phyloP scores from a whole-genome alignment of 2,797 vertebrate species.

The Artibeus lituratus region DNA sequence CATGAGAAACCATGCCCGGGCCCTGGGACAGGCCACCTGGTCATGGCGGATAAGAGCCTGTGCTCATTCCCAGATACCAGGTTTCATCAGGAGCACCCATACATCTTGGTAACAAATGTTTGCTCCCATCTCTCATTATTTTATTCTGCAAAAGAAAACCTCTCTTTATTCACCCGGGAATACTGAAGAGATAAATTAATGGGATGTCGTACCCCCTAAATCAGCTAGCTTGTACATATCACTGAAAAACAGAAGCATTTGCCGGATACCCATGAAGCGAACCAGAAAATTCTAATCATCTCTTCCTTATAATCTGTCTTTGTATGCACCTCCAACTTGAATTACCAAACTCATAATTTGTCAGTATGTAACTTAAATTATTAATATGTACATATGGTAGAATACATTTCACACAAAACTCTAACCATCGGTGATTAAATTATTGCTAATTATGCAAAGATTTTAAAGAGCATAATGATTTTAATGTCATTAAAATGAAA shows the following conservation, averaged over 20 bases:
- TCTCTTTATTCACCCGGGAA: conserved; percentile 6
- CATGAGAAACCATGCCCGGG: background rate
- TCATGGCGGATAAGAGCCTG: background rate
- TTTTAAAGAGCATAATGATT: conserved; percentile 25
- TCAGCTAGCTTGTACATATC: conserved; percentile 2
- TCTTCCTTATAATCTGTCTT: background rate
- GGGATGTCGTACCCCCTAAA: background rate
- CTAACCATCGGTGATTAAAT: background rate
- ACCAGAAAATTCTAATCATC: conserved; percentile 40
- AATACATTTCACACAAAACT: conserved; percentile 32
- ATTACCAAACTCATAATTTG: conserved; percentile 36
- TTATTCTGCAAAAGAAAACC: conserved; percentile 34
- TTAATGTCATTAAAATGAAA: conserved; percentile 34
- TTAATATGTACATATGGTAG: conserved; percentile 27
- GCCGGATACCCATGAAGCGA: conserved; percentile 17
- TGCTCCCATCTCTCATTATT: conserved; percentile 23
- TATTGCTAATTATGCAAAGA: conserved; percentile 42
- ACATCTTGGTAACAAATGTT: conserved; percentile 3
- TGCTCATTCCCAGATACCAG: background rate
- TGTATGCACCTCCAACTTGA: background rate
- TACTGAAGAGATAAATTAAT: conserved; percentile 30
- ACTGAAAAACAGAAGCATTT: conserved; percentile 47
- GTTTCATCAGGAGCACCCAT: background rate
- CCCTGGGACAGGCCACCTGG: background rate
- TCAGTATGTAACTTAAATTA: conserved; percentile 45